These are phyloP conservation scores for Tauraco hartlaubi DNA, from an alignment of 2,797 vertebrate genomes.

Conservation along the genomic window DNA sequence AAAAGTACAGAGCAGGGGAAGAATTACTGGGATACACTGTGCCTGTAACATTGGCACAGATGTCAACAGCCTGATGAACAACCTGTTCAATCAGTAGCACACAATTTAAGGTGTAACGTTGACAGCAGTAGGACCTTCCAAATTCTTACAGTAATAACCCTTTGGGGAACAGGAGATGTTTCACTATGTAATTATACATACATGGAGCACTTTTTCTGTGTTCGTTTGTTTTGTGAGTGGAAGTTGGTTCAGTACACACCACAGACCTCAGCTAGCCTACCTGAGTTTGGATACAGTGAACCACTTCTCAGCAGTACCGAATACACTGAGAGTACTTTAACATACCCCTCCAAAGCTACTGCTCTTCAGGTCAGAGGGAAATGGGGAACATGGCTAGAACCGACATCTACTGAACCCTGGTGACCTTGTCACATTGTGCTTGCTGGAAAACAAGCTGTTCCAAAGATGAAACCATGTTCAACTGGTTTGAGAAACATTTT, in stretches of 20 bases:
- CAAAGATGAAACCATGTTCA: not conserved
- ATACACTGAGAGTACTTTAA: not conserved
- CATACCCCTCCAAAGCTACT: not conserved
- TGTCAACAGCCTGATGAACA: not conserved
- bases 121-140: rapidly evolving
- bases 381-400: rapidly evolving
- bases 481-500: not conserved
- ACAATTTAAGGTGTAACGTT: not conserved
- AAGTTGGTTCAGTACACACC: not conserved
- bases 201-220: no score
- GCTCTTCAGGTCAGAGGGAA: not conserved
- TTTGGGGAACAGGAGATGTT: not conserved
- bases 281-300: not conserved
- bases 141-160: not conserved
- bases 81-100: not conserved
- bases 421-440: not conserved
- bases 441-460: not conserved
- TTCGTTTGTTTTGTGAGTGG: not conserved
- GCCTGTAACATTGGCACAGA: not conserved
- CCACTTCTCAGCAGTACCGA: not conserved
- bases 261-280: rapidly evolving
- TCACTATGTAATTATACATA: rapidly evolving
- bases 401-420: not conserved
- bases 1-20: not conserved
- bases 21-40: not conserved